Percentiles rank a stretch among this genome's conserved stretches.
Conservation (phyloP, 2,888 invertebrate genomes). For the Agelastica alni region DNA sequence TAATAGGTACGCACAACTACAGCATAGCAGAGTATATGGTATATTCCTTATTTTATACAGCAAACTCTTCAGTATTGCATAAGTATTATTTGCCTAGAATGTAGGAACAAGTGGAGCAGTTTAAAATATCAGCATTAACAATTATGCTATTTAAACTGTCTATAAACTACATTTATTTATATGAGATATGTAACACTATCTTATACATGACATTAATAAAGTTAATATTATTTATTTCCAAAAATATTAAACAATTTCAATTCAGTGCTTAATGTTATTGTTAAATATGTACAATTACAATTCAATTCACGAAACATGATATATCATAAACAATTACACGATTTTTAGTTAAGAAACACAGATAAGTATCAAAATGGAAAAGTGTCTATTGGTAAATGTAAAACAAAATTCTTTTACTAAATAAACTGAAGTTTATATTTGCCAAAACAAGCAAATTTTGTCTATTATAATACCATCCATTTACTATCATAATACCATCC, state of each 20-base stretch:
- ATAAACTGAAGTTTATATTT: slow-evolving; percentile 6
- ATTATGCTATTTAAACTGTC: too few species aligned
- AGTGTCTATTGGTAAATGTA: slow-evolving; percentile 19
- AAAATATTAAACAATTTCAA: slow-evolving; percentile 14
- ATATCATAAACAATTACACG: neutral
- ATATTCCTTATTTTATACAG: too few species aligned
- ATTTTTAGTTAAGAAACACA: slow-evolving; percentile 8
- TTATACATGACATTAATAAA: too few species aligned
- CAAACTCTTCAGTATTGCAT: too few species aligned
- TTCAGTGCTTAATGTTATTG: slow-evolving; percentile 7
- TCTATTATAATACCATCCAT: slow-evolving; percentile 14
- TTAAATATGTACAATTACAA: slow-evolving; percentile 16
- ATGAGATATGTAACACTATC: too few species aligned
- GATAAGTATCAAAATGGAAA: slow-evolving; percentile 16
- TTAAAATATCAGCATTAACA: too few species aligned
- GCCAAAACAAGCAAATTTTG: slow-evolving; percentile 1
- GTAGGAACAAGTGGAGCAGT: too few species aligned
- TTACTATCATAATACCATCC: slow-evolving; percentile 8
- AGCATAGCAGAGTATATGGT: too few species aligned
- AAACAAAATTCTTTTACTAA: slow-evolving; percentile 10
- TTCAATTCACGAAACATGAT: slow-evolving; percentile 8
- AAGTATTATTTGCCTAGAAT: too few species aligned
- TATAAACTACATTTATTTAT: too few species aligned
- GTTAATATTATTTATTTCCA: neutral
- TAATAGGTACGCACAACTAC: too few species aligned